These are phyloP conservation scores for Batillaria attramentaria DNA, from an alignment of 1,140 invertebrate genomes.

Conservation along the genomic window DNA sequence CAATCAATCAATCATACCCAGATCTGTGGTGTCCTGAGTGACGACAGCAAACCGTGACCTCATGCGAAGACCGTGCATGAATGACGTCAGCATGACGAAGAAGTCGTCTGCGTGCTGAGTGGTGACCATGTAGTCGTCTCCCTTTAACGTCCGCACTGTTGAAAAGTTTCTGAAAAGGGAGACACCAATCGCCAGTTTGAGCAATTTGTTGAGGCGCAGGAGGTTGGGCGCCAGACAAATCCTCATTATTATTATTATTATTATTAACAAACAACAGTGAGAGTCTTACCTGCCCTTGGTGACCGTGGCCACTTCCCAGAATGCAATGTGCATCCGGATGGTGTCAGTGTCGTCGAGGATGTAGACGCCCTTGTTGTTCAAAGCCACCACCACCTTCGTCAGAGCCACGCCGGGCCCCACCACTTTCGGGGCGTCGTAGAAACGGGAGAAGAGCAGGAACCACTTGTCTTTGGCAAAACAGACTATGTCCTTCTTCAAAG, in stretches of 20 bases:
- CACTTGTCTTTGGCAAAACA: conserved; percentile 54
- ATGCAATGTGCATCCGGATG: conserved; percentile 48
- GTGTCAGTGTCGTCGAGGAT: conserved; percentile 55
- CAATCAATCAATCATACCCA: conserved; percentile 42
- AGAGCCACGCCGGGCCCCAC: conserved; percentile 26
- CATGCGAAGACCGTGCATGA: conserved; percentile 50
- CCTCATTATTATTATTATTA: too few species aligned
- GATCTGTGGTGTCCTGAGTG: conserved; percentile 47
- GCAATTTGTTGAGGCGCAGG: too few species aligned
- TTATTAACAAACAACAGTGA: background rate
- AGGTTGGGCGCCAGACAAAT: too few species aligned
- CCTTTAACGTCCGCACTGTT: conserved; percentile 51
- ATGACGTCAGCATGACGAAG: conserved; percentile 45
- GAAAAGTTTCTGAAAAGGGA: conserved; percentile 39
- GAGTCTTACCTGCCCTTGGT: conserved; percentile 49
- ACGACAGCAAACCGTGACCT: conserved; percentile 53
- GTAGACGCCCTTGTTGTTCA: conserved; percentile 57
- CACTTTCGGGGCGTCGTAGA: conserved; percentile 52
- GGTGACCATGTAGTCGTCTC: conserved; percentile 48
- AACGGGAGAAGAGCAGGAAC: conserved; percentile 52
- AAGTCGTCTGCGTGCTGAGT: conserved; percentile 53
- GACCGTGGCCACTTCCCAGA: conserved; percentile 54
- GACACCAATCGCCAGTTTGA: too few species aligned
- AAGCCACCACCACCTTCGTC: conserved; percentile 51
- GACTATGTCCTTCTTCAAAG: conserved; percentile 50